Evolutionary conservation across 2,113 vertebrate species (phyloP), one percentile per base, ranked within the genome.

Genomic region (Sphaerodactylus townsendi): DNA sequence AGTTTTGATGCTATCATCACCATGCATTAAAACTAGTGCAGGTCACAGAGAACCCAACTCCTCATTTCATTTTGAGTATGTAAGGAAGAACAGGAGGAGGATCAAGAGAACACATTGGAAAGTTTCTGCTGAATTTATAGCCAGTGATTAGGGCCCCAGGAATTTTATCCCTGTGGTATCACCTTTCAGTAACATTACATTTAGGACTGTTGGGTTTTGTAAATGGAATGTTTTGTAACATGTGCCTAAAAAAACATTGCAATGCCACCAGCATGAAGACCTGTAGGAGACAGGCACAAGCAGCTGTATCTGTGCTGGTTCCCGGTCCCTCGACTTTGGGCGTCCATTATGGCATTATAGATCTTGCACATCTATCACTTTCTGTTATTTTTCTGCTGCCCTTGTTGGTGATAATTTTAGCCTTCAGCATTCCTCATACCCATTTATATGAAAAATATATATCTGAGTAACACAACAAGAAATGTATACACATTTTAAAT

Each of bases 401-500:
- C 50, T 37, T n/a, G 44, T 81, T 8, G 83, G 44, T 23, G 65
- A 73, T 59, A 79, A 64, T 0, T 0, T n/a, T 19, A 77, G 73
- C 79, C 48, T n/a, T 68, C 2, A 33, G 17, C 41, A 69, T 3
- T 11, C 25, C 28, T 46, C 86, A 25, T 10, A 28, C 2, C 13
- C n/a, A 75, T 85, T 79, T 83, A 66, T 72, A 21, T 6, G n/a
- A 53, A 0, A 71, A 71, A 17, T 44, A 68, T 44, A 68, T n/a
- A 77, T 69, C 64, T 86, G 64, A 81, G 88, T 90, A 79, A 4
- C 39, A 70, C 30, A 23, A 28, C 15, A 6, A 4, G 69, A 74
- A 25, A 83, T 50, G 53, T 59, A 77, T 17, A 56, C 50, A 0
- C 71, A 15, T 41, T 87, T 79, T 90, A 84, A 90, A 87, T 86